phyloP scores from a whole-genome alignment of 2,113 vertebrate genomes.

The Gavialis gangeticus region DNA sequence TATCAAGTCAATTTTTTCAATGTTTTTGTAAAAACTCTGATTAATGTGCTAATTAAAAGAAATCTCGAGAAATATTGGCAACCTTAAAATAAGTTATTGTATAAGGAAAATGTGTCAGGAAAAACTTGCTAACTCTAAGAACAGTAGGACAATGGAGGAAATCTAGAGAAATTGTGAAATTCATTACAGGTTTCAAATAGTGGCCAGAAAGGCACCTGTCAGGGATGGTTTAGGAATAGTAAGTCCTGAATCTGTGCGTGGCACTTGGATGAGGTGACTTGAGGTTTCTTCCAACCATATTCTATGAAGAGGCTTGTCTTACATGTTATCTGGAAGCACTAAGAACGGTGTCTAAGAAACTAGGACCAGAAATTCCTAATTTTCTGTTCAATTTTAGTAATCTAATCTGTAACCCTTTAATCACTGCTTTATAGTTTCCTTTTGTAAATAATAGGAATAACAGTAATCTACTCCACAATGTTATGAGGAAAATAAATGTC shows the following conservation, averaged over 20 bases:
- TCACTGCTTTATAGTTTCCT: background rate
- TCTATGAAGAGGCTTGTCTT: background rate
- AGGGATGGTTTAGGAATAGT: too few species aligned
- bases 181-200: too few species aligned
- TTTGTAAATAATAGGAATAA: background rate
- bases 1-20: background rate
- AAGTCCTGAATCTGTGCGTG: too few species aligned
- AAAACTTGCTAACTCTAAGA: too few species aligned
- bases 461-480: background rate
- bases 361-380: background rate
- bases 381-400: background rate
- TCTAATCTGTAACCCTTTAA: background rate
- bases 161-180: too few species aligned
- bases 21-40: background rate
- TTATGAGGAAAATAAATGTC: background rate
- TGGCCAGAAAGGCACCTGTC: too few species aligned
- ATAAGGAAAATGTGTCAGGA: background rate
- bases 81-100: background rate
- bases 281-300: too few species aligned
- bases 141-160: too few species aligned
- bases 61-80: background rate
- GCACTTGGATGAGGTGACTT: too few species aligned
- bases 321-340: background rate
- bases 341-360: background rate
- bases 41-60: background rate